Conservation (phyloP, 53 echinoderm and acorn worm species). For the Echinometra lucunter region DNA sequence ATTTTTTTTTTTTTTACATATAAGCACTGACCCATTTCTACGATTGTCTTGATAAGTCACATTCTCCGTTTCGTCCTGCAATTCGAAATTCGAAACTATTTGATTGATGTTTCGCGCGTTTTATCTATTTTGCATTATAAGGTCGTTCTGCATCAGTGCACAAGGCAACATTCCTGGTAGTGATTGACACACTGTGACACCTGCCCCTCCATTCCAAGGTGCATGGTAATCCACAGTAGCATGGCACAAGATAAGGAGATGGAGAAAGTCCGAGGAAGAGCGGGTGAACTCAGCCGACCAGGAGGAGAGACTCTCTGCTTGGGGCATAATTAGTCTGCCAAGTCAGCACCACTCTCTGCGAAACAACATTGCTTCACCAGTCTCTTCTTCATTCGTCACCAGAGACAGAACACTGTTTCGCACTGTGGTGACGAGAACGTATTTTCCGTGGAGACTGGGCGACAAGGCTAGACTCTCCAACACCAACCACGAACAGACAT, state of each 20-base stretch:
- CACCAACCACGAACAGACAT: conserved; percentile 58
- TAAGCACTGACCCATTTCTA: not conserved
- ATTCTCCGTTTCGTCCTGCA: not conserved
- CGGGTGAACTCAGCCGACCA: not conserved
- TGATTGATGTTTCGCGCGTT: not conserved
- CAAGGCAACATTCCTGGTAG: conserved; percentile 29
- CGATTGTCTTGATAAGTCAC: not conserved
- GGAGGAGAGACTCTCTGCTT: conserved; percentile 49
- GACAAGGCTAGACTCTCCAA: not conserved
- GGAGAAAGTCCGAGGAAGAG: conserved; percentile 32
- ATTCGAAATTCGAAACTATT: not conserved
- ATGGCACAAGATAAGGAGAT: not conserved
- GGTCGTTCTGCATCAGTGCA: conserved; percentile 12
- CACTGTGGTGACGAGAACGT: not conserved
- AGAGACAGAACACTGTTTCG: not conserved
- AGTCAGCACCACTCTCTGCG: conserved; percentile 55
- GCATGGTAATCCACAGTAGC: conserved; percentile 11
- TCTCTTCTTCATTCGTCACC: not conserved
- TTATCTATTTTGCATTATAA: not conserved
- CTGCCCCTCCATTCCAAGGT: not conserved
- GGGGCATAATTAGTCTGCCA: conserved; percentile 71
- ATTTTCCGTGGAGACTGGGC: not conserved
- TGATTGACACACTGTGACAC: not conserved
- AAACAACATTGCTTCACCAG: conserved; percentile 29
- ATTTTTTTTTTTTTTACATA: not conserved